Evolutionary conservation across 2,113 vertebrate genomes (phyloP), one percentile per base, ranked within the genome.

Genomic region (Corydoras sp.): DNA sequence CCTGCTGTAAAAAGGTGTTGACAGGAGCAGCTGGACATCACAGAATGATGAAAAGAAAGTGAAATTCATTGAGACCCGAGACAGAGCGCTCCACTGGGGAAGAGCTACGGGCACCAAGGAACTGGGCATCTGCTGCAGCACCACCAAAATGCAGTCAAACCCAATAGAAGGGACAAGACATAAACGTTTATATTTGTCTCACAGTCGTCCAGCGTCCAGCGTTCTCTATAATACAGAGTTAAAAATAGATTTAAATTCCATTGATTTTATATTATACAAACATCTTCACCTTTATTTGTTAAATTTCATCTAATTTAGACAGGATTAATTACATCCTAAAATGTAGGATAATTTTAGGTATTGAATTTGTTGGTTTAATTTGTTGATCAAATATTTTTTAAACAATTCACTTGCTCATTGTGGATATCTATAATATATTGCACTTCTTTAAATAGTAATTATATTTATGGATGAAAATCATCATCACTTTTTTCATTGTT

Each of bases 11-110:
- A 92, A 92, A 95, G 93, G 95, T 95, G 95, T 92, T 95, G 95
- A 97, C 95, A 95, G 92, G 90, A 94, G 92, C 95, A 96, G 94
- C 95, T 95, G 95, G 94, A 92, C 91, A 92, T 93, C 88, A 89
- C 83, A 83, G 88, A 92, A 92, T 86, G 92, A 94, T 92, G 92
- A 93, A 94, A 95, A 93, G 94, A 87, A 91, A 91, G 88, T 86
- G 86, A 89, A 92, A 94, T 92, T 92, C 93, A 92, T 91, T 86
- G 91, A 85, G 90, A 91, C 83, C 85, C 85, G 86, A 89, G 90
- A 88, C 90, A 90, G 89, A 90, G 87, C 71, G 85, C 84, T 87
- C 91, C 85, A 79, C 85, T 86, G 89, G 90, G 89, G 85, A 71
- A 69, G 63, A 63, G 69, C 54, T 68, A 76, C 73, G 81, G 74